These are phyloP conservation scores for Dioctria rufipes DNA, from an alignment of 2,888 invertebrate species.

Conservation along the genomic window DNA sequence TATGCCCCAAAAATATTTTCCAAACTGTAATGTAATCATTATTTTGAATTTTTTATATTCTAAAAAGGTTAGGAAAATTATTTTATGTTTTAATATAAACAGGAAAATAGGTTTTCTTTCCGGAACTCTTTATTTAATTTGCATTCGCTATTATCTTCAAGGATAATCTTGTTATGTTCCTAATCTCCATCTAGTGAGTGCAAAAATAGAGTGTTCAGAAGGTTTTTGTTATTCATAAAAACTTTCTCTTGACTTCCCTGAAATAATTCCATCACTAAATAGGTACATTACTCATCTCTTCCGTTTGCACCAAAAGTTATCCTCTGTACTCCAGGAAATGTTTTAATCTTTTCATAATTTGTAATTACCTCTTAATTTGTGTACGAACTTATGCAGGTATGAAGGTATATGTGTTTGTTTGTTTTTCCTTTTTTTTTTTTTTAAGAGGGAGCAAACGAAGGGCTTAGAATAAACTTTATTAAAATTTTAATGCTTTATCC, in stretches of 20 bases:
- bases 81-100: too few species aligned
- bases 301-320: not conserved
- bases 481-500: constrained; percentile 45
- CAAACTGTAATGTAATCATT: too few species aligned
- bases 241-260: not conserved
- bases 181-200: too few species aligned
- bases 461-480: constrained; percentile 38
- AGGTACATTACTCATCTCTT: constrained; percentile 25
- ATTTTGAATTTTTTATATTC: too few species aligned
- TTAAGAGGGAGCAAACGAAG: not conserved
- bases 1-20: too few species aligned
- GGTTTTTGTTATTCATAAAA: constrained; percentile 25
- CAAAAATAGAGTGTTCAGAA: constrained; percentile 21
- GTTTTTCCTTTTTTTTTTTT: too few species aligned
- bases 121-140: too few species aligned
- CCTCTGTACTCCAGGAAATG: not conserved
- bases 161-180: too few species aligned
- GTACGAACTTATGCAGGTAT: not conserved
- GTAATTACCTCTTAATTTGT: constrained; percentile 2
- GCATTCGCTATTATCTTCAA: too few species aligned
- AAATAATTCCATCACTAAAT: not conserved
- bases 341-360: constrained; percentile 35
- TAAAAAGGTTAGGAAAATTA: too few species aligned
- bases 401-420: too few species aligned
- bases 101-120: too few species aligned